Conservation (phyloP, 2,888 invertebrate species). For the Macaria liturata region DNA sequence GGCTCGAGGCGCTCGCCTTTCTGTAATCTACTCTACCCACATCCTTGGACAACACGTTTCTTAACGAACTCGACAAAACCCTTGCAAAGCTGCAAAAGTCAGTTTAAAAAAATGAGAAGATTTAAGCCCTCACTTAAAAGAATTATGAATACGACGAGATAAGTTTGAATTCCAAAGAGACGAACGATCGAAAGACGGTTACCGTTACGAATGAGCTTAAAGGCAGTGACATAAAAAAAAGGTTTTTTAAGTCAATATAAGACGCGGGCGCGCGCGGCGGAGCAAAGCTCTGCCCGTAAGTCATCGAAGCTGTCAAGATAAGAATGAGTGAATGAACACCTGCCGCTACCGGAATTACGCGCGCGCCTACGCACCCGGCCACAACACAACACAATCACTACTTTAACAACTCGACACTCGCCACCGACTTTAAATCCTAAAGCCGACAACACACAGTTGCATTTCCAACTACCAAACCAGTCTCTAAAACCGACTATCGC, state of each 20-base stretch:
- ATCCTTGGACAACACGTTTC: slow-evolving; percentile 23
- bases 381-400: slow-evolving; percentile 51
- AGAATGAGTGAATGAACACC: slow-evolving; percentile 81
- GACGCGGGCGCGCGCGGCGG: slow-evolving; percentile 56
- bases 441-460: slow-evolving; percentile 44
- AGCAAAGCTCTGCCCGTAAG: slow-evolving; percentile 67
- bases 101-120: slow-evolving; percentile 52
- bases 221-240: slow-evolving; percentile 69
- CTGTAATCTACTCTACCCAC: slow-evolving; percentile 36
- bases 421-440: slow-evolving; percentile 48
- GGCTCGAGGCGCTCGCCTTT: slow-evolving; percentile 25
- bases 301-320: slow-evolving; percentile 82
- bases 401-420: slow-evolving; percentile 44
- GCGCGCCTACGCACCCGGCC: slow-evolving; percentile 69
- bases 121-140: slow-evolving; percentile 60
- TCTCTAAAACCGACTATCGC: slow-evolving; percentile 52
- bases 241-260: slow-evolving; percentile 69
- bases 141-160: slow-evolving; percentile 58
- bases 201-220: slow-evolving; percentile 80
- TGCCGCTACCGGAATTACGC: slow-evolving; percentile 81
- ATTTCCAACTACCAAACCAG: slow-evolving; percentile 38
- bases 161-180: slow-evolving; percentile 69
- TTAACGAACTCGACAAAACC: slow-evolving; percentile 33
- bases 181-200: slow-evolving; percentile 67
- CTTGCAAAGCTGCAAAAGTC: slow-evolving; percentile 34